Evolutionary conservation across 2,888 invertebrate species (phyloP).

Genomic region (Aethes cnicana): DNA sequence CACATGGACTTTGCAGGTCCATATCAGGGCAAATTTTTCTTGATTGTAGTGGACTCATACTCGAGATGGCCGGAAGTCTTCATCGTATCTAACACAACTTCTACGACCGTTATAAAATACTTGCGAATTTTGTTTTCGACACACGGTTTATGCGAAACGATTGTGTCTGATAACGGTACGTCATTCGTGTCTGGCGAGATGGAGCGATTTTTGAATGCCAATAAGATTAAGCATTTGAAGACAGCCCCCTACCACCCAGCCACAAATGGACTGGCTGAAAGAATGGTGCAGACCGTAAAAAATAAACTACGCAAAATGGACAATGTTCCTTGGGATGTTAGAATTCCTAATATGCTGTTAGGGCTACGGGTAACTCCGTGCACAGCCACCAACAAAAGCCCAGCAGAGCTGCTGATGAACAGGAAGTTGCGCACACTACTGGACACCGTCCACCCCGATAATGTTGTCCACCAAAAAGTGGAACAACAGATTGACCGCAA

Average conservation of each 20-base stretch:
- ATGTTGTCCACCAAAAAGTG: constrained; percentile 3
- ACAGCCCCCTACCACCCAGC: constrained; percentile 36
- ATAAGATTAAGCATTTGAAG: constrained; percentile 33
- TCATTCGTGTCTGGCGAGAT: constrained; percentile 34
- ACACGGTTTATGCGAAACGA: constrained; percentile 30
- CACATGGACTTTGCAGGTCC: constrained; percentile 29
- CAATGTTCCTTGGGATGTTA: constrained; percentile 29
- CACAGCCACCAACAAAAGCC: constrained; percentile 28
- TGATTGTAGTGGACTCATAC: not conserved
- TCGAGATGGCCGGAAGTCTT: constrained; percentile 8
- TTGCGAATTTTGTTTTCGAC: constrained; percentile 31
- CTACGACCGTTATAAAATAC: constrained; percentile 30
- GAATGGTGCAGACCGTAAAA: constrained; percentile 36
- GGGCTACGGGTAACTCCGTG: constrained; percentile 21
- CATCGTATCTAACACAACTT: constrained; percentile 26
- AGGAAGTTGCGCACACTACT: constrained; percentile 29
- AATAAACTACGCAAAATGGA: constrained; percentile 32
- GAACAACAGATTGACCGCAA: constrained; percentile 22
- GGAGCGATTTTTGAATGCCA: constrained; percentile 28
- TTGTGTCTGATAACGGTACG: constrained; percentile 31
- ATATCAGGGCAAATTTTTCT: not conserved
- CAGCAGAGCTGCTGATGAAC: constrained; percentile 30
- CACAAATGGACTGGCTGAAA: constrained; percentile 35
- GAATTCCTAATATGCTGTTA: constrained; percentile 21
- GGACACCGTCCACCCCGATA: constrained; percentile 26